phyloP scores from a whole-genome alignment of 30 jellyfish, hydroid and myxozoan genomes.

The Chrysaora quinquecirrha region DNA sequence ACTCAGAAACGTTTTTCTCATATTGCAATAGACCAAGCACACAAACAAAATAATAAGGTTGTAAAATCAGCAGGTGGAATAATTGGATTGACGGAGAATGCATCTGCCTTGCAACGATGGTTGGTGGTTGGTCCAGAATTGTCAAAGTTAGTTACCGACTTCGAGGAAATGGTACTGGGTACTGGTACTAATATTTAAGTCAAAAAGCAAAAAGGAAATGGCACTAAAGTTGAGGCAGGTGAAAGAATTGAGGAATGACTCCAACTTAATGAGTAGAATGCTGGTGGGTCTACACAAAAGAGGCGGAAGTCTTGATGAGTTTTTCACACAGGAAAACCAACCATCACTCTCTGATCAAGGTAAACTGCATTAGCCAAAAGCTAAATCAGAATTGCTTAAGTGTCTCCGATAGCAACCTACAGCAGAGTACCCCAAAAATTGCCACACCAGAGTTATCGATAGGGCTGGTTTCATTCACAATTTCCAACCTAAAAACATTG shows the following conservation, averaged over 20 bases:
- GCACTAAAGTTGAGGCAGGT: background rate
- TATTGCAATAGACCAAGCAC: slow-evolving; percentile 21
- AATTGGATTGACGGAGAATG: background rate
- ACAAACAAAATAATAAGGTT: background rate
- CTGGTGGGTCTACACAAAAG: background rate
- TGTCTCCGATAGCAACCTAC: background rate
- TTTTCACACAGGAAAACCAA: slow-evolving; percentile 14
- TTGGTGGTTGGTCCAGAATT: slow-evolving; percentile 13
- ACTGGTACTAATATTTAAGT: background rate
- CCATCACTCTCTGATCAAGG: slow-evolving; percentile 18
- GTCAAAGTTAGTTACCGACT: background rate
- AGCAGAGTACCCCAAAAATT: background rate
- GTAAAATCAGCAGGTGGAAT: slow-evolving; percentile 3
- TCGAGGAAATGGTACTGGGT: background rate
- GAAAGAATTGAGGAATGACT: background rate
- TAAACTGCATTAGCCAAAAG: background rate
- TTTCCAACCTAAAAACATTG: background rate
- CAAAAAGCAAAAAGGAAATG: background rate
- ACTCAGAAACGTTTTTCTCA: slow-evolving; percentile 1
- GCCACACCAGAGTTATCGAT: background rate
- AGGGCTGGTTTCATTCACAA: background rate
- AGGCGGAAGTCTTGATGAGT: slow-evolving; percentile 11
- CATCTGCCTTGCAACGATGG: slow-evolving; percentile 5
- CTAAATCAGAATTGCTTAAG: background rate
- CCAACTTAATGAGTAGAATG: background rate